Evolutionary conservation across 2,888 invertebrate species (phyloP), one percentile per base, ranked within the genome.

Genomic region (Megamerina dolium): DNA sequence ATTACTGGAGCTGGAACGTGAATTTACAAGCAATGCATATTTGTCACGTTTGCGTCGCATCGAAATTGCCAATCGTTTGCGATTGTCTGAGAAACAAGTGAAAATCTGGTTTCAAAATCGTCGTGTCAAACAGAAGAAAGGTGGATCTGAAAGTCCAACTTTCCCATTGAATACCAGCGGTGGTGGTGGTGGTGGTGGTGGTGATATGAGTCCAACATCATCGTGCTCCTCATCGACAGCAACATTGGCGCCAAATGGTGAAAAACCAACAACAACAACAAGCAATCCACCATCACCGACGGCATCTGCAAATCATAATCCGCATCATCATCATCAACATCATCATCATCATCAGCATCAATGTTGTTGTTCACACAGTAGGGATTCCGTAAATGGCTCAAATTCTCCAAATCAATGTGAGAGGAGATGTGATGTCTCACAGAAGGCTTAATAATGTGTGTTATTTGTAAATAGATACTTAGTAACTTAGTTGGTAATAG

Each of bases 61-160:
- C 53, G 93, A 95, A 72, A 94, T 95, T 41, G 94, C 95, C 4
- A 91, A 89, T 20, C 82, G 86, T 52, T 71, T 94, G 47, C 80
- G 87, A 38, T 73, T 95, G 1, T 90, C 90, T 0, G 95, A 95
- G 70, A 95, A 94, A 63, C 94, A 94, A 74, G 93, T 94, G 51
- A 94, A 89, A 69, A 89, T 89, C 54, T 90, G 93, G 94, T 94
- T 94, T 72, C 68, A 94, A 68, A 94, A 94, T 69, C 79, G 93
- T 5, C 77, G 93, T 3, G 94, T 94, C 1, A 94, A 94, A 68
- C 80, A 89, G 71, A 94, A 94, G 77, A 94, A 93, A 61, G 91
- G 91, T 53, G 86, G 86, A 60, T 72, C 80, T 6, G 84, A 84
- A 30, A 68, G 66, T 34, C 68, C 69, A 5, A 66, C 64, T 2